Base-by-base conservation (phyloP, 2,888 invertebrate genomes). In the Euspilapteryx auroguttella region DNA sequence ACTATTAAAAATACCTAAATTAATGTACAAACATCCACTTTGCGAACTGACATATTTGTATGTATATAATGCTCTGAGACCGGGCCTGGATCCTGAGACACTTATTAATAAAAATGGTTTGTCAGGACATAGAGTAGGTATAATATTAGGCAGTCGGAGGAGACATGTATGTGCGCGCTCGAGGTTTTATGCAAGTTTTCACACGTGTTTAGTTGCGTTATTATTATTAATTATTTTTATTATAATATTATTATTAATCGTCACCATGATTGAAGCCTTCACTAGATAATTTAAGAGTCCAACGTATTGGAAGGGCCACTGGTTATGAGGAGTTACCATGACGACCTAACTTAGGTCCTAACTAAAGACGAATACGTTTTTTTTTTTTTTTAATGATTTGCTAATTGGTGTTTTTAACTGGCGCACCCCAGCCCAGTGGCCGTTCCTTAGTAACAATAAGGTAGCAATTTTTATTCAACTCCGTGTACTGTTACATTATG, bases 31-130 rank as follows among this genome's bases (percentile, higher is more conserved):
- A 42, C 34, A 37, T 29, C 32, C 33, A 32, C 33, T 17, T 38
- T 35, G 33, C 37, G 37, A 40, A 40, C 36, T 38, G 42, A 41
- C 41, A 17, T 8, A 17, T 6, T 61, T 69, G 54, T 71, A 58
- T 73, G 73, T 71, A 73, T 71, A 73, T 73, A 73, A 64, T 58
- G 71, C 49, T 55, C 56, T 46, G 44, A 43, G 42, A 44, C 5
- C 17, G 5, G 17, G 17, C 8, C 17, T 17, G 17, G 8, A 17
- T 8, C 5, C 8, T 17, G 17, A 17, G 5, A 17, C 17, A 17
- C 5, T 8, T 17, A n/a, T n/a, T n/a, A n/a, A n/a, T n/a, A n/a
- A n/a, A n/a, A n/a, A n/a, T n/a, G n/a, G n/a, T n/a, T n/a, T n/a
- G n/a, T n/a, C n/a, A n/a, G n/a, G n/a, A n/a, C n/a, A n/a, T n/a